These are phyloP conservation scores for Calliphora vomitoria DNA, from an alignment of 2,888 invertebrate genomes.

Conservation along the genomic window DNA sequence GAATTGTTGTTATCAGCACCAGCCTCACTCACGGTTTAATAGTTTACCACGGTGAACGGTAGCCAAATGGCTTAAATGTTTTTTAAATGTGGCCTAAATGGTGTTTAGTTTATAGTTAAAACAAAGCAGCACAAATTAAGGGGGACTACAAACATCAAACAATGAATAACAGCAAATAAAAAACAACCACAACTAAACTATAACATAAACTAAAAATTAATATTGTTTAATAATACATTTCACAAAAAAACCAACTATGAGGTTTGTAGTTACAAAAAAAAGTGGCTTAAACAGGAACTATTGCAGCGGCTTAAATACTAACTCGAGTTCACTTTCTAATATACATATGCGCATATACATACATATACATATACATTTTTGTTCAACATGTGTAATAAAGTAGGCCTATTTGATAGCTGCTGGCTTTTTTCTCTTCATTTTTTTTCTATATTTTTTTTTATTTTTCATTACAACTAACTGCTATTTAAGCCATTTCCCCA, in stretches of 20 bases:
- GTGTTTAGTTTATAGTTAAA: constrained; percentile 68
- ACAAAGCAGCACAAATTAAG: constrained; percentile 54
- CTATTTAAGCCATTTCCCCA: constrained; percentile 23
- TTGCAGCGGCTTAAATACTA: constrained; percentile 73
- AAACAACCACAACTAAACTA: constrained; percentile 13
- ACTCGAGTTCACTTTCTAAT: constrained; percentile 74
- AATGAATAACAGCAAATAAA: constrained; percentile 6
- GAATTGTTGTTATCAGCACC: constrained; percentile 30
- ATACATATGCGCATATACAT: constrained; percentile 60
- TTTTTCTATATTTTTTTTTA: too few relatives aligned
- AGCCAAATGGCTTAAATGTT: constrained; percentile 73
- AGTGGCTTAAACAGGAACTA: constrained; percentile 55
- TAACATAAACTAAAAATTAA: constrained; percentile 18
- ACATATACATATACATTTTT: neutral
- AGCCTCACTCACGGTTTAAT: constrained; percentile 45
- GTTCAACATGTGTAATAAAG: constrained; percentile 54
- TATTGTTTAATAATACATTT: constrained; percentile 28
- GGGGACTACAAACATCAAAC: constrained; percentile 35
- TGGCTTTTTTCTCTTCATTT: neutral
- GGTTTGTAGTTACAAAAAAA: constrained; percentile 30
- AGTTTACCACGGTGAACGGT: constrained; percentile 70
- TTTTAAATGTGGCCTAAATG: constrained; percentile 72
- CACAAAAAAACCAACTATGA: constrained; percentile 10
- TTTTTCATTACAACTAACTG: neutral
- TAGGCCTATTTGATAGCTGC: constrained; percentile 69